phyloP scores from a whole-genome alignment of 2,797 vertebrate genomes.

The Takifugu ocellatus region DNA sequence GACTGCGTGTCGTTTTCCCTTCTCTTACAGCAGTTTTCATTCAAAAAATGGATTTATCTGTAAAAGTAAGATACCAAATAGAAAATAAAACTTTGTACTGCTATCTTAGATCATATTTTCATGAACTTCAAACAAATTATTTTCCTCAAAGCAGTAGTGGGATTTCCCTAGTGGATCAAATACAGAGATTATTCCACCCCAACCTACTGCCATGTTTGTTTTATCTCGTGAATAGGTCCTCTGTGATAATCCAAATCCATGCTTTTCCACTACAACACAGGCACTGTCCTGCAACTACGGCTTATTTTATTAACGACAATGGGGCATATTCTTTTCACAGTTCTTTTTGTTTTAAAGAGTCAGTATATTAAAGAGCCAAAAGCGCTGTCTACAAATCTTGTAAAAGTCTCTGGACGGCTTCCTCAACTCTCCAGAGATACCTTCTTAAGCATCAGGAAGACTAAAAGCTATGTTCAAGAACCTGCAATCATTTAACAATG shows the following conservation, averaged over 20 bases:
- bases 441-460: too few species aligned
- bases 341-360: too few species aligned
- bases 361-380: too few species aligned
- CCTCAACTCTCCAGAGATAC: too few species aligned
- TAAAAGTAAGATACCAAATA: constrained; percentile 8
- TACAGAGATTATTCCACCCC: constrained; percentile 22
- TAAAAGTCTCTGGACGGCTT: too few species aligned
- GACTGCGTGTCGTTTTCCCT: neutral
- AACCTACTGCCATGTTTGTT: constrained; percentile 11
- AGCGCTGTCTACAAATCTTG: too few species aligned
- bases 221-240: constrained; percentile 10
- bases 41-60: constrained; percentile 3
- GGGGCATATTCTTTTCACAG: too few species aligned
- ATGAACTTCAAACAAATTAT: constrained; percentile 2
- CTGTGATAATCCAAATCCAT: constrained; percentile 13
- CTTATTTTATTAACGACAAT: neutral
- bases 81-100: neutral
- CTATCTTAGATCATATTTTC: neutral
- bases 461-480: too few species aligned
- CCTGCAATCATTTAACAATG: too few species aligned
- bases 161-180: constrained; percentile 31
- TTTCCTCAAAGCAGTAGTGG: constrained; percentile 17
- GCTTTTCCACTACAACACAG: constrained; percentile 4
- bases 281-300: neutral
- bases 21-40: constrained; percentile 2